Percentiles rank a stretch among this genome's conserved stretches.
These are phyloP conservation scores for Acanthurus tractus DNA, from an alignment of 2,797 vertebrate species.

Conservation along the genomic window DNA sequence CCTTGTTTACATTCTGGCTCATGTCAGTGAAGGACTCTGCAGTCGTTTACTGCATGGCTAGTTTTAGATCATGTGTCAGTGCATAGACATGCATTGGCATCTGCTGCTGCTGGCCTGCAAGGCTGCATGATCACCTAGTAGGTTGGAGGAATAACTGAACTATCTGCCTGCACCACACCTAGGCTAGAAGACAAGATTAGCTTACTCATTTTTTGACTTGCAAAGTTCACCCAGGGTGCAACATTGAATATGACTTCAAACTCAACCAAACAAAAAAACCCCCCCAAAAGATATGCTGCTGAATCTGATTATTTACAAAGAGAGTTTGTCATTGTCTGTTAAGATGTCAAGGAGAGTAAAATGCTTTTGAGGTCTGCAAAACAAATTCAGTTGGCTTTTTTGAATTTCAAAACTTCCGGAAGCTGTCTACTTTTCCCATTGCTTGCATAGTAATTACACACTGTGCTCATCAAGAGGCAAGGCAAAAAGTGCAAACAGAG, in stretches of 20 bases:
- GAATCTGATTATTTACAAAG: not conserved
- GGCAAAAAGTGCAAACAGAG: not conserved
- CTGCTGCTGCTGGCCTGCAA: conserved; percentile 30
- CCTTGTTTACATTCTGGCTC: conserved; percentile 59
- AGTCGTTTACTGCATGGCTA: conserved; percentile 57
- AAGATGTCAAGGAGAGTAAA: conserved; percentile 3
- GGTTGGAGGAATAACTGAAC: conserved; percentile 20
- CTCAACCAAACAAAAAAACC: not conserved
- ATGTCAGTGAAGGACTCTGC: conserved; percentile 29
- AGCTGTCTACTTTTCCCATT: not conserved
- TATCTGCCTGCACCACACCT: not conserved
- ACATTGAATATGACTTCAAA: not conserved
- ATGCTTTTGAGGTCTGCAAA: not conserved
- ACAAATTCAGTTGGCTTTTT: conserved; percentile 11
- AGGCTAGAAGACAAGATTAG: conserved; percentile 9
- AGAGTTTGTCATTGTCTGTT: not conserved
- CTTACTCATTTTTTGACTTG: conserved; percentile 24
- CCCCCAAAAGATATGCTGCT: not conserved
- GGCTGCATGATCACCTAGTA: conserved; percentile 9
- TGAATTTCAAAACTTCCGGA: not conserved
- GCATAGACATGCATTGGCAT: conserved; percentile 56
- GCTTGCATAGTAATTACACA: not conserved
- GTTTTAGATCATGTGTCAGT: conserved; percentile 75
- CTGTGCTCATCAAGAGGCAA: not conserved
- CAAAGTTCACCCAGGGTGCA: not conserved